phyloP scores from a whole-genome alignment of 2,797 vertebrate genomes.

The Ammospiza maritima region DNA sequence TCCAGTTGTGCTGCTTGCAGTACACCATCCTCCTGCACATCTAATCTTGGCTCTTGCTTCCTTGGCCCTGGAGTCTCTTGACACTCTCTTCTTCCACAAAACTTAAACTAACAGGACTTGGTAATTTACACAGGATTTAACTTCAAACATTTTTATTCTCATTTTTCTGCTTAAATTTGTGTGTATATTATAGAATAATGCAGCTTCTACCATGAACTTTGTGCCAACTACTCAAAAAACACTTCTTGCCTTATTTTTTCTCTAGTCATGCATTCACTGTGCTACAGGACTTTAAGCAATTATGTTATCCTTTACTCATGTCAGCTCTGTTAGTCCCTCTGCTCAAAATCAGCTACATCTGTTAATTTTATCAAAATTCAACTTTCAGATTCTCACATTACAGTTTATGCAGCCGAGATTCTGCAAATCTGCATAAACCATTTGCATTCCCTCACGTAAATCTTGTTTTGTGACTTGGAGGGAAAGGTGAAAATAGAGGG shows the following conservation, averaged over 20 bases:
- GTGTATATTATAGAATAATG: not conserved
- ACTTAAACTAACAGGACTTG: not conserved
- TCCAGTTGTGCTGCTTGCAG: not conserved
- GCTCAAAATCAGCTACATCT: not conserved
- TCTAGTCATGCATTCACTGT: not conserved
- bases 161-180: not conserved
- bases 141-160: not conserved
- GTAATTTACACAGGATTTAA: not conserved
- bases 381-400: not conserved
- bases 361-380: not conserved
- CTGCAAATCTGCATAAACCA: not conserved
- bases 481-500: not conserved
- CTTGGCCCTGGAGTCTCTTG: not conserved
- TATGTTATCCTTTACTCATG: rapidly evolving
- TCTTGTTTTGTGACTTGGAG: not conserved
- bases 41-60: not conserved
- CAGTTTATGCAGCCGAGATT: not conserved
- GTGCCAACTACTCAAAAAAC: not conserved
- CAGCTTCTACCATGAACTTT: not conserved
- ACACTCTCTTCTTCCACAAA: not conserved
- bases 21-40: not conserved
- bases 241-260: not conserved
- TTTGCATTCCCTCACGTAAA: not conserved
- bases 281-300: not conserved
- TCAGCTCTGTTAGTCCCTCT: not conserved